Percentiles rank a stretch among this genome's conserved stretches.
Conservation (phyloP, 2,888 invertebrate genomes). For the Pteria penguin region DNA sequence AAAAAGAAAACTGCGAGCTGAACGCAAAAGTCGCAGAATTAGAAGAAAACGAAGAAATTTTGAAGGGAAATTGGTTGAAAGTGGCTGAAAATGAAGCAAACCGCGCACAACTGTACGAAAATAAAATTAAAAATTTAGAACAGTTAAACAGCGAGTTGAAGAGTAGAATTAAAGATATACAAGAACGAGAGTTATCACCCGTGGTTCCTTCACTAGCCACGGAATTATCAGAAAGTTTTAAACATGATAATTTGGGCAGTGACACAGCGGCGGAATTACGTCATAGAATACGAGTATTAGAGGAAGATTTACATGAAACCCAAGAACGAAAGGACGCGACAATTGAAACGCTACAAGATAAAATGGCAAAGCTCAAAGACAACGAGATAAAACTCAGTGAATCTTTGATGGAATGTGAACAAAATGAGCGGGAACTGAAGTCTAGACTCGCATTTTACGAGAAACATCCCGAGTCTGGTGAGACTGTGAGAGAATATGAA, state of each 20-base stretch:
- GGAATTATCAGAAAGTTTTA: slow-evolving; percentile 56
- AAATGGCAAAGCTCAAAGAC: slow-evolving; percentile 58
- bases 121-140: slow-evolving; percentile 68
- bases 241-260: slow-evolving; percentile 39
- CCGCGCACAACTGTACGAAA: slow-evolving; percentile 64
- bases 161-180: slow-evolving; percentile 62
- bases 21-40: slow-evolving; percentile 66
- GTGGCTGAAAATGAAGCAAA: slow-evolving; percentile 72
- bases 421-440: slow-evolving; percentile 62
- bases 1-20: slow-evolving; percentile 63
- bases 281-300: slow-evolving; percentile 56
- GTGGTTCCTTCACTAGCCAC: slow-evolving; percentile 63
- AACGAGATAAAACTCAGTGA: slow-evolving; percentile 70
- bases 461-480: slow-evolving; percentile 52
- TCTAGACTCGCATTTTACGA: slow-evolving; percentile 65
- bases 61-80: slow-evolving; percentile 71
- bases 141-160: slow-evolving; percentile 66
- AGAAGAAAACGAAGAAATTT: slow-evolving; percentile 70
- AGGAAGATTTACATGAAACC: slow-evolving; percentile 61
- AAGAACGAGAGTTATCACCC: slow-evolving; percentile 56
- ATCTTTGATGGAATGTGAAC: slow-evolving; percentile 68
- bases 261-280: slow-evolving; percentile 39
- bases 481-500: slow-evolving; percentile 66
- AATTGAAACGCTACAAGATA: slow-evolving; percentile 67
- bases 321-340: slow-evolving; percentile 66